Evolutionary conservation across 1,140 invertebrate genomes (phyloP), one percentile per base, ranked within the genome.

Genomic region (Drosophila burlai): DNA sequence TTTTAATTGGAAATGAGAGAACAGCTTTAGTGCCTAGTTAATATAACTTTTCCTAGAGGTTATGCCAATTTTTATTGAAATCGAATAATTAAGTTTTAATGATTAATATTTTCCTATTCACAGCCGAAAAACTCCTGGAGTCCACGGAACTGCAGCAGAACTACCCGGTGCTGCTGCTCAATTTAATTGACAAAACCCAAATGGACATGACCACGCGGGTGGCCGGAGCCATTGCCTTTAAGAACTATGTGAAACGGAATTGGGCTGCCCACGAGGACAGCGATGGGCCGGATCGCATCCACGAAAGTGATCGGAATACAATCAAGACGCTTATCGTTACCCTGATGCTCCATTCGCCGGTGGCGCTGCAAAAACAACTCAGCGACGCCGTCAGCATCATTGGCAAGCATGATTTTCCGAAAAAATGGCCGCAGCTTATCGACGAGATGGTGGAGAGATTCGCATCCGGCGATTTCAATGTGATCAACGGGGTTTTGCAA

Each of bases 381-480:
- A 99, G 98, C 86, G 98, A 99, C 94, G 98, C 98, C 8, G 97
- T 99, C 57, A 97, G 97, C 79, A 98, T 98, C 21, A 99, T 99
- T 80, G 98, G 98, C 2, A 96, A 96, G 87, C 95, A 97, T 89
- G 98, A 99, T 94, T 99, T 99, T 92, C 98, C 98, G 1, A 95
- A 96, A 59, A 98, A 98, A 93, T 99, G 98, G 98, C 98, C 97
- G 7, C 95, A 96, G 80, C 94, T 99, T 7, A 96, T 99, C 8
- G 94, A 95, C 50, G 96, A 98, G 93, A 98, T 99, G 97, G 96
- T 99, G n/a, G 95, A 96, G 40, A 97, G 98, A 86, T 98, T 99
- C 93, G 94, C 95, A 65, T 96, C 96, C 72, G 96, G 97, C 38
- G 97, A 99, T 94, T 99, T 99, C 93, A 96, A 98, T 93, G 94